A percentile compares a stretch with the other conserved stretches of the same genome.
These are phyloP conservation scores for Thera obeliscata DNA, from an alignment of 2,888 invertebrate genomes.

Conservation along the genomic window DNA sequence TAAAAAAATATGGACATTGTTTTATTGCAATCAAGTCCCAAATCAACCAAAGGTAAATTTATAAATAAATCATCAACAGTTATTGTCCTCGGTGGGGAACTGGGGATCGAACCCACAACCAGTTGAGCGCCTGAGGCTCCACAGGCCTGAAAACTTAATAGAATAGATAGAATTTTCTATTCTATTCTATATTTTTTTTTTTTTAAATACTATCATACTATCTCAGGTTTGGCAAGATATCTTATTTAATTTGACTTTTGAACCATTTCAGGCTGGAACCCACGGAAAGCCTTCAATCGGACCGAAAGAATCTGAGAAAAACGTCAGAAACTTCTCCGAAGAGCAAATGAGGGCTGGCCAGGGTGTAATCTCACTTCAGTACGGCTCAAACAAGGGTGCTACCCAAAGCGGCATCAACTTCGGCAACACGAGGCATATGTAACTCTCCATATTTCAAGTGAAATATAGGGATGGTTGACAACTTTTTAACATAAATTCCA, in stretches of 20 bases:
- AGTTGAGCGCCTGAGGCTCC: too few relatives aligned
- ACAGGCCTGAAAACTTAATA: too few relatives aligned
- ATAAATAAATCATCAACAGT: too few relatives aligned
- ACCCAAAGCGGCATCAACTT: conserved; percentile 98
- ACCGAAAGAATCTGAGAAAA: conserved; percentile 98
- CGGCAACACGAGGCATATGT: conserved; percentile 99
- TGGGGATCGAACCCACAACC: too few relatives aligned
- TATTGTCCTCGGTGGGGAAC: too few relatives aligned
- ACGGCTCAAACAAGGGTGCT: conserved; percentile 99
- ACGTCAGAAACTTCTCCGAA: conserved; percentile 96
- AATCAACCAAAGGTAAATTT: too few relatives aligned
- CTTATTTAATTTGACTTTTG: not conserved
- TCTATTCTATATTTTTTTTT: too few relatives aligned
- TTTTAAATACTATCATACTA: too few relatives aligned
- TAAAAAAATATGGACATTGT: too few relatives aligned
- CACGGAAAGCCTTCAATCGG: conserved; percentile 95
- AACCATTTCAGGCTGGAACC: conserved; percentile 87
- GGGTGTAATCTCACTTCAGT: conserved; percentile 96
- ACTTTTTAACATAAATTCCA: conserved; percentile 16
- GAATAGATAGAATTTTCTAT: too few relatives aligned
- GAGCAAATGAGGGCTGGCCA: conserved; percentile 97
- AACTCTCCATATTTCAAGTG: conserved; percentile 53
- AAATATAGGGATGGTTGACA: conserved; percentile 11
- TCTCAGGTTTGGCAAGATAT: not conserved
- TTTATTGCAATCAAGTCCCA: too few relatives aligned